These are phyloP conservation scores for Heteromurus nitidus DNA, from an alignment of 2,888 invertebrate species.

Conservation along the genomic window DNA sequence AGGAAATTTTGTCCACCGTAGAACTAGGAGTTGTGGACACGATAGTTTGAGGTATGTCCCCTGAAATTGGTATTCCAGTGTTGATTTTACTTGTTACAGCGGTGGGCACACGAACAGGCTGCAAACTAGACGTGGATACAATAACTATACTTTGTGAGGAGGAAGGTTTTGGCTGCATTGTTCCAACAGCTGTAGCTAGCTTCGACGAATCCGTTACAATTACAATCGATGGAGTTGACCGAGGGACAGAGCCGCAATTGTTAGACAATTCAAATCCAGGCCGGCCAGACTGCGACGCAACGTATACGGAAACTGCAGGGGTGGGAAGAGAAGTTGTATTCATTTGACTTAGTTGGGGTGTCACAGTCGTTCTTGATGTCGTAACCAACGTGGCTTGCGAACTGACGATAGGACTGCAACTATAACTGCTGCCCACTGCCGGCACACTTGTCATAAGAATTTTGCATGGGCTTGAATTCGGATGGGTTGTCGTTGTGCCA, in stretches of 20 bases:
- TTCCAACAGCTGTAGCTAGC: slow-evolving; percentile 10
- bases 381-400: no score
- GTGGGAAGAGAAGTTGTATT: slow-evolving; percentile 13
- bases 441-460: no score
- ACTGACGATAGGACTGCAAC: no score
- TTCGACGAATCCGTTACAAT: slow-evolving; percentile 53
- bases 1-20: not conserved
- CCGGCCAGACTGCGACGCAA: slow-evolving; percentile 18
- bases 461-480: no score
- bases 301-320: slow-evolving; percentile 27
- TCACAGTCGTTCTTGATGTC: no score
- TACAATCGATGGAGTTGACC: slow-evolving; percentile 45
- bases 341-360: no score
- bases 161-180: slow-evolving; percentile 8
- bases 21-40: not conserved
- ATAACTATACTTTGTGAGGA: slow-evolving; percentile 25
- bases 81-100: not conserved
- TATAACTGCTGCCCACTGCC: no score
- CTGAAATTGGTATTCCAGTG: not conserved
- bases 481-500: no score
- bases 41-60: not conserved
- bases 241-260: not conserved
- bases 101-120: not conserved
- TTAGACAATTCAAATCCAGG: slow-evolving; percentile 2
- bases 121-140: slow-evolving; percentile 18